A percentile compares a stretch with the other conserved stretches of the same genome.
Evolutionary conservation across 2,888 invertebrate species (phyloP).

Genomic region (Flabesymbios commensalis): DNA sequence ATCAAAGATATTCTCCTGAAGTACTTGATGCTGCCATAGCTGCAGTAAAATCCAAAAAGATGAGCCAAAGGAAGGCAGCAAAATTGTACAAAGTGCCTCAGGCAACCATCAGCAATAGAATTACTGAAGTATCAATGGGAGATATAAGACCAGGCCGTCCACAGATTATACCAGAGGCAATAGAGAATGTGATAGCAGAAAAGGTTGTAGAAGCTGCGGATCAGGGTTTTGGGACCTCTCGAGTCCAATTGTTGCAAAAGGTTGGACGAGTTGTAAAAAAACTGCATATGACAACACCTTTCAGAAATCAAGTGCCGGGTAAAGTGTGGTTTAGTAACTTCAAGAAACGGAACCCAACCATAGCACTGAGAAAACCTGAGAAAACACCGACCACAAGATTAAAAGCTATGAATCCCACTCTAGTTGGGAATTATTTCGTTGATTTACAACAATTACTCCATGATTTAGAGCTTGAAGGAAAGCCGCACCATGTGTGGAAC

Average conservation of each 20-base stretch:
- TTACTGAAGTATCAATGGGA: too few relatives aligned
- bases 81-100: too few relatives aligned
- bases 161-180: background rate
- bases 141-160: too few relatives aligned
- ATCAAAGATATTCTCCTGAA: too few relatives aligned
- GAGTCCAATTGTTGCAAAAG: background rate
- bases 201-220: background rate
- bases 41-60: too few relatives aligned
- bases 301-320: background rate
- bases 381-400: background rate
- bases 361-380: constrained; percentile 1
- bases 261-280: background rate
- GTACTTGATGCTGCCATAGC: too few relatives aligned
- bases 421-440: constrained; percentile 1
- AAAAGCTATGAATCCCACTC: background rate
- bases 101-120: too few relatives aligned
- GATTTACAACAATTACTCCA: background rate
- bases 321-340: constrained; percentile 1
- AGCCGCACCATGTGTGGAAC: constrained; percentile 1
- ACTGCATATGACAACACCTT: background rate
- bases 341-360: background rate
- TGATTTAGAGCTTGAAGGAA: background rate
- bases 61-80: too few relatives aligned
- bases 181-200: background rate
- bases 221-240: background rate